Conservation (phyloP, 2,113 vertebrate genomes). For the human region DNA sequence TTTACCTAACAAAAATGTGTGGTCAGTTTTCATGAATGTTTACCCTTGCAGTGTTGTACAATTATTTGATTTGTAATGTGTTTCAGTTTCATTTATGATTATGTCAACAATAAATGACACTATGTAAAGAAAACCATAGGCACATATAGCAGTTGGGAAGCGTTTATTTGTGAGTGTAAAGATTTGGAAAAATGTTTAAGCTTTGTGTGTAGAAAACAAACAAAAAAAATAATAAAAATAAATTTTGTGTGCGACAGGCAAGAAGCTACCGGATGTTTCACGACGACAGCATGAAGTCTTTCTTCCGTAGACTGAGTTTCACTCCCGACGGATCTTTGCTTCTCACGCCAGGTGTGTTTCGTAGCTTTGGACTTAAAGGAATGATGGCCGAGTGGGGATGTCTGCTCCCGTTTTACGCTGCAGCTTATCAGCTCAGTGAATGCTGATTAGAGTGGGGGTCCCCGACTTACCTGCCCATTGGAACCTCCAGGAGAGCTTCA, state of each 20-base stretch:
- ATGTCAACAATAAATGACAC: background rate
- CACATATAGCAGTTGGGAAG: background rate
- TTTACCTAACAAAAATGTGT: background rate
- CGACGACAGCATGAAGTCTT: conserved; percentile 98
- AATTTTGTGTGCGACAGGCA: conserved; percentile 78
- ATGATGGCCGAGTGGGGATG: accelerated
- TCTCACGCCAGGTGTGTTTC: conserved; percentile 90
- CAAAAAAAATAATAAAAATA: too few relatives aligned
- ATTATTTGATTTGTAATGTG: background rate
- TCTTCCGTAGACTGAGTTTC: conserved; percentile 96
- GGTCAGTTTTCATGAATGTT: background rate
- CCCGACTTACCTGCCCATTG: background rate
- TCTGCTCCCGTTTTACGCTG: background rate
- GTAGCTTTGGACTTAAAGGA: background rate
- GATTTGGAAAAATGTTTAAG: background rate
- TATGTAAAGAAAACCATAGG: background rate
- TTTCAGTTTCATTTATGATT: background rate
- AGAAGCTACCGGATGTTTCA: conserved; percentile 96
- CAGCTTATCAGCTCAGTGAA: background rate
- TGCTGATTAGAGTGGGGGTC: background rate
- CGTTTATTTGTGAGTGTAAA: background rate
- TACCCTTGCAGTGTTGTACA: background rate
- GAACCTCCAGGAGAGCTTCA: background rate
- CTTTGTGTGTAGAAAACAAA: background rate
- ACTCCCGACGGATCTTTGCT: conserved; percentile 96